Conservation (phyloP, 2,888 invertebrate species). For the Clivina fossor region DNA sequence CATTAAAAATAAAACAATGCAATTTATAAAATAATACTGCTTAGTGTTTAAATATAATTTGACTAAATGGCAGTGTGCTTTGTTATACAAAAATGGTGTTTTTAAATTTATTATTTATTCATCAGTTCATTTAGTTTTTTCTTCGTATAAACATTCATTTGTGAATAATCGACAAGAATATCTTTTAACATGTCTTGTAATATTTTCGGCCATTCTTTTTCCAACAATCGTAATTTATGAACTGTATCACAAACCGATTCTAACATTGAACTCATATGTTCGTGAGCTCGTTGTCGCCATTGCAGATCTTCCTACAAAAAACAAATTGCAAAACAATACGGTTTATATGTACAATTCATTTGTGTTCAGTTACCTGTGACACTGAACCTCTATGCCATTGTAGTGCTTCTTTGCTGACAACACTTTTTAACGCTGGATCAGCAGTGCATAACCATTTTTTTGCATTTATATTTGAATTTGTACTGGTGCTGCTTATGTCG, state of each 20-base stretch:
- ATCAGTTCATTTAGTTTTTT: constrained; percentile 61
- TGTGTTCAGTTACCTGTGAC: constrained; percentile 51
- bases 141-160: constrained; percentile 79
- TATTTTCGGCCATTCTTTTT: constrained; percentile 76
- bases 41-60: constrained; percentile 17
- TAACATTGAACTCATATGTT: constrained; percentile 69
- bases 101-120: constrained; percentile 48
- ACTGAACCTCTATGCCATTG: constrained; percentile 71
- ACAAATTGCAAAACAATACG: constrained; percentile 5
- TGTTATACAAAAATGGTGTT: constrained; percentile 29
- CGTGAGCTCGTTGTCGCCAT: constrained; percentile 73
- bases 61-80: constrained; percentile 31
- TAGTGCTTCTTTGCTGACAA: constrained; percentile 83
- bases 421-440: constrained; percentile 76
- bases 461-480: constrained; percentile 54
- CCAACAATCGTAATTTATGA: constrained; percentile 72
- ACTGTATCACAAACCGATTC: constrained; percentile 76
- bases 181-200: constrained; percentile 76
- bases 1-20: constrained; percentile 22
- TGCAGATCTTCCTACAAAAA: constrained; percentile 67
- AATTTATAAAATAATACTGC: constrained; percentile 29
- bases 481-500: constrained; percentile 55
- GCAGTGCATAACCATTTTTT: constrained; percentile 73
- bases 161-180: constrained; percentile 76
- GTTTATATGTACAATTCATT: background rate